These are phyloP conservation scores for Aix galericulata DNA, from an alignment of 2,113 vertebrate genomes.

Conservation along the genomic window DNA sequence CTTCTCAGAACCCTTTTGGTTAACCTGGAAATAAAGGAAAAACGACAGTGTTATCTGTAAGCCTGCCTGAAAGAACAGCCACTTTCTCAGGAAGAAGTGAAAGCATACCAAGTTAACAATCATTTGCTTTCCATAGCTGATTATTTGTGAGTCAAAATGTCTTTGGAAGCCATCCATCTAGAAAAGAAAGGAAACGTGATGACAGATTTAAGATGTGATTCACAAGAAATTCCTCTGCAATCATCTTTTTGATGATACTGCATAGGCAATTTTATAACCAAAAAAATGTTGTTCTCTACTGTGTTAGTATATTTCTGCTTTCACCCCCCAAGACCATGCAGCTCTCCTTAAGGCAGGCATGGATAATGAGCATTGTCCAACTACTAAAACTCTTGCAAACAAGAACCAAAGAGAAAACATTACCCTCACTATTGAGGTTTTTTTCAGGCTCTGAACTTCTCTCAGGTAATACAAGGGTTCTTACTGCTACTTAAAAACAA, in stretches of 20 bases:
- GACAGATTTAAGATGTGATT: not conserved
- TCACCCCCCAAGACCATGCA: not conserved
- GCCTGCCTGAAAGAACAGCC: not conserved
- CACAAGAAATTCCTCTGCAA: not conserved
- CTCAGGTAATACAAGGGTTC: not conserved
- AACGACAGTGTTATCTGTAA: not conserved
- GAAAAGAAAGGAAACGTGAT: not conserved
- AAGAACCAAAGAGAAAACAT: not conserved
- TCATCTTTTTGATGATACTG: not conserved
- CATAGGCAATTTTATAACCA: not conserved
- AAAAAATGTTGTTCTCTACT: not conserved
- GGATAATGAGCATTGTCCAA: not conserved
- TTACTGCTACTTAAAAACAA: not conserved
- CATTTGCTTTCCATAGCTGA: conserved; percentile 93
- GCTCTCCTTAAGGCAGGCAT: not conserved
- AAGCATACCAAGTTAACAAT: conserved; percentile 91
- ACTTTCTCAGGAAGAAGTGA: not conserved
- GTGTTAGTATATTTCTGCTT: not conserved
- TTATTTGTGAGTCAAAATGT: conserved; percentile 94
- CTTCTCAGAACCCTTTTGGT: conserved; percentile 96
- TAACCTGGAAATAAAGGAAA: conserved; percentile 79
- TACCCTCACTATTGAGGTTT: not conserved
- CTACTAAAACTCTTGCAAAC: not conserved
- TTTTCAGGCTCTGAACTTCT: not conserved
- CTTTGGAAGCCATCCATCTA: conserved; percentile 97